These are phyloP conservation scores for Tretioscincus oriximinensis DNA, from an alignment of 2,113 vertebrate genomes.

Conservation along the genomic window DNA sequence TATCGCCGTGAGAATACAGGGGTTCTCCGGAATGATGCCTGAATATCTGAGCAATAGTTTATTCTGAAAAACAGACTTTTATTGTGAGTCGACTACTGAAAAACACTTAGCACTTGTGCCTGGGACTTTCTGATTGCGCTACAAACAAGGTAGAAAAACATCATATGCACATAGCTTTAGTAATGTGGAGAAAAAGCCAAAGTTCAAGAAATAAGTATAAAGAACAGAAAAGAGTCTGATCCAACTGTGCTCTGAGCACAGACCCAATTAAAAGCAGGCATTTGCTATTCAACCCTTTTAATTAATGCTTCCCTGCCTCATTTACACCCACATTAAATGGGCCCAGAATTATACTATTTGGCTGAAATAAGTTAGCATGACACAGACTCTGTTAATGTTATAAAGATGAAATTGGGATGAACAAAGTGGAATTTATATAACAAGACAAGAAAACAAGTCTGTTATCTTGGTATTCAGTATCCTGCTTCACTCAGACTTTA, in stretches of 20 bases:
- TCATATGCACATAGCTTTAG: background rate
- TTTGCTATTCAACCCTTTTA: conserved; percentile 22
- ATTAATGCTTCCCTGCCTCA: conserved; percentile 14
- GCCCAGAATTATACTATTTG: conserved; percentile 11
- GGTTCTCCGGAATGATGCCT: too few relatives aligned
- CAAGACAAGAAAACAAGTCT: background rate
- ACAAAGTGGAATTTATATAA: conserved; percentile 7
- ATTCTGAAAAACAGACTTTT: too few relatives aligned
- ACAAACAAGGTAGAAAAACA: too few relatives aligned
- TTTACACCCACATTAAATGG: conserved; percentile 17
- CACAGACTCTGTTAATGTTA: conserved; percentile 4
- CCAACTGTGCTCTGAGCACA: background rate
- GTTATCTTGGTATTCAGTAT: background rate
- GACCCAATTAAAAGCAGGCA: conserved; percentile 17
- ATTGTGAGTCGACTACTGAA: too few relatives aligned
- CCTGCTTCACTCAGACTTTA: background rate
- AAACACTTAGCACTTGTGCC: too few relatives aligned
- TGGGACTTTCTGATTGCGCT: too few relatives aligned
- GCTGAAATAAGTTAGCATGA: conserved; percentile 1
- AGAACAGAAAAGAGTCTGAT: conserved; percentile 10
- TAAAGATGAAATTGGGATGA: conserved; percentile 5
- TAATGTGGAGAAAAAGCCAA: background rate
- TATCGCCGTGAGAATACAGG: too few relatives aligned
- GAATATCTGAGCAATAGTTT: too few relatives aligned
- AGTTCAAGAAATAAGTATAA: background rate